Conservation (phyloP, 2,113 vertebrate genomes). For the Nanorana parkeri region DNA sequence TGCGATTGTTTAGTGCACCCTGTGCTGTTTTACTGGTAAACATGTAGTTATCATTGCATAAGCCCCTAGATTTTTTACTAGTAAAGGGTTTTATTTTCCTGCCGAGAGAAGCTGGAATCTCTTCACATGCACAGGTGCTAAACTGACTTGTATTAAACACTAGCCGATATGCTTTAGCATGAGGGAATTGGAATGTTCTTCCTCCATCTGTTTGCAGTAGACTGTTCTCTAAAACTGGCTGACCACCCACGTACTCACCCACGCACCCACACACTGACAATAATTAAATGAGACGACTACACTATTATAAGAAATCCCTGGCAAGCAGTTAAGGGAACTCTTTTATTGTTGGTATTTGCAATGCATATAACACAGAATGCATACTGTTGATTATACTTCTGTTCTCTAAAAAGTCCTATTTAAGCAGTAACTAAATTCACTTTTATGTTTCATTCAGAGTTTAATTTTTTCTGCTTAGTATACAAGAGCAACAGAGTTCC, state of each 20-base stretch:
- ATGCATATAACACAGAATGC: constrained; percentile 59
- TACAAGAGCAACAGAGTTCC: no score
- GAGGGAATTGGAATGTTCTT: constrained; percentile 68
- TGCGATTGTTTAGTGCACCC: constrained; percentile 32
- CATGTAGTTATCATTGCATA: constrained; percentile 24
- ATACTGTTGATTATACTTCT: constrained; percentile 44
- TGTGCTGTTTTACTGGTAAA: constrained; percentile 15
- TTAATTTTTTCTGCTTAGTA: background rate
- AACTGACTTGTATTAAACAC: constrained; percentile 63
- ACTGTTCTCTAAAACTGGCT: constrained; percentile 68
- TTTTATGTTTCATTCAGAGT: background rate
- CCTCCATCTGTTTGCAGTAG: constrained; percentile 70
- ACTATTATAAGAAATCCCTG: constrained; percentile 56
- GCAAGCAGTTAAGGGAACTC: constrained; percentile 61
- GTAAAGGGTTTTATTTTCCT: constrained; percentile 35
- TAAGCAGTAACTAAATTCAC: constrained; percentile 60
- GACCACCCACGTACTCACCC: constrained; percentile 66
- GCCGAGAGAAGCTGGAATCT: constrained; percentile 38
- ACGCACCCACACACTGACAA: constrained; percentile 66
- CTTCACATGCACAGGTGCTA: constrained; percentile 67
- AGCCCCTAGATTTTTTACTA: constrained; percentile 5
- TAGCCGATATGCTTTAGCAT: constrained; percentile 67
- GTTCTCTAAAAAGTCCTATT: constrained; percentile 45
- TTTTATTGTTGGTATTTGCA: constrained; percentile 63
- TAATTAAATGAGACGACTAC: constrained; percentile 64